These are phyloP conservation scores for Erebia aethiops DNA, from an alignment of 2,888 invertebrate genomes.

Conservation along the genomic window DNA sequence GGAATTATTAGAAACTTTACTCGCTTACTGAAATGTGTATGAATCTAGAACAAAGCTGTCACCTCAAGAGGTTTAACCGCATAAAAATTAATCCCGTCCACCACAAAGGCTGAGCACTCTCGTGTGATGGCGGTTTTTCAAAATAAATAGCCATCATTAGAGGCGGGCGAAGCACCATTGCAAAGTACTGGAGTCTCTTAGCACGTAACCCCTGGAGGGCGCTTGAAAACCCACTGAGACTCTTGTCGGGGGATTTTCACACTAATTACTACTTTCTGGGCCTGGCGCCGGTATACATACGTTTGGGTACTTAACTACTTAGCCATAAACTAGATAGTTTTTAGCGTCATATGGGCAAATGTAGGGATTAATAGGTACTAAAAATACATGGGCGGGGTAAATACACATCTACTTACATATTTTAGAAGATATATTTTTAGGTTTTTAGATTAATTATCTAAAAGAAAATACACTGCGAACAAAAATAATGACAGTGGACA, in stretches of 20 bases:
- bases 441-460: too few relatives aligned
- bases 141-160: slow-evolving; percentile 65
- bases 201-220: slow-evolving; percentile 43
- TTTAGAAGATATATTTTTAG: too few relatives aligned
- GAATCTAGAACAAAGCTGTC: slow-evolving; percentile 12
- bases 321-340: slow-evolving; percentile 9
- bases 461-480: too few relatives aligned
- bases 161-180: slow-evolving; percentile 50
- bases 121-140: slow-evolving; percentile 43
- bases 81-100: slow-evolving; percentile 28
- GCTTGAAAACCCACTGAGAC: slow-evolving; percentile 52
- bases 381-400: too few relatives aligned
- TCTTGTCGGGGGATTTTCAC: slow-evolving; percentile 54
- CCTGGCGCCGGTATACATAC: slow-evolving; percentile 18
- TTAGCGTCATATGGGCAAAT: neutral
- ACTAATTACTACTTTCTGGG: slow-evolving; percentile 59
- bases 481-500: too few relatives aligned
- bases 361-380: too few relatives aligned
- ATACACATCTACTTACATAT: too few relatives aligned
- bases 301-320: slow-evolving; percentile 9
- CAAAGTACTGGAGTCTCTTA: slow-evolving; percentile 34
- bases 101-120: slow-evolving; percentile 25
- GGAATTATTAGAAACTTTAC: too few relatives aligned
- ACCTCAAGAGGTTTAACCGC: slow-evolving; percentile 12
- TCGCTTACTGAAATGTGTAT: neutral